Percentiles rank a stretch among this genome's conserved stretches.
Evolutionary conservation across 2,888 invertebrate genomes (phyloP).

Genomic region (Tetragnatha montana): DNA sequence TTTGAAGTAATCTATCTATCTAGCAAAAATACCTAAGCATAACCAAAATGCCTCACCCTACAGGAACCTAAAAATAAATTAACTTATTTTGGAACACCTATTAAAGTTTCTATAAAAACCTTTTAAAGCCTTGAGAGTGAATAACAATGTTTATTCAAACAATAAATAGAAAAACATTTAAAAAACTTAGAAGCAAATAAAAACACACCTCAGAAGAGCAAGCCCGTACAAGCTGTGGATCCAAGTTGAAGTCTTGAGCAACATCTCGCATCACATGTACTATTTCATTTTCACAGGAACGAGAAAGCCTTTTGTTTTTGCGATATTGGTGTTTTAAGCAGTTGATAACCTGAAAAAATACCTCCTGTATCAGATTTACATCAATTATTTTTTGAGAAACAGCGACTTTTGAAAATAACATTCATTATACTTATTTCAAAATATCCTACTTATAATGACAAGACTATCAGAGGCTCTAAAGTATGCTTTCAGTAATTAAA

Average conservation of each 20-base stretch:
- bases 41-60: too few relatives aligned
- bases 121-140: not conserved
- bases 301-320: conserved; percentile 78
- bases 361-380: not conserved
- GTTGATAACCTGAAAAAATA: conserved; percentile 80
- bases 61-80: too few relatives aligned
- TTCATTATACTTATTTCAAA: too few relatives aligned
- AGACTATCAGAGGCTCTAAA: too few relatives aligned
- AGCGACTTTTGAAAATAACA: not conserved
- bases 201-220: conserved; percentile 82
- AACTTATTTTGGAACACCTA: not conserved
- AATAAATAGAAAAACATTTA: not conserved
- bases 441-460: too few relatives aligned
- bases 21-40: too few relatives aligned
- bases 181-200: too few relatives aligned
- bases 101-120: not conserved
- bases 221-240: conserved; percentile 88
- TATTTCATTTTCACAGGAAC: conserved; percentile 88
- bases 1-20: too few relatives aligned
- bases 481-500: too few relatives aligned
- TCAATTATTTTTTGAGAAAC: not conserved
- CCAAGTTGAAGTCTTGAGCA: conserved; percentile 91
- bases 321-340: conserved; percentile 80
- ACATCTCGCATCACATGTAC: conserved; percentile 88
- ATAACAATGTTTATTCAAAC: not conserved